Percentiles rank a stretch among this genome's conserved stretches.
These are phyloP conservation scores for Prionailurus bengalensis DNA, from an alignment of 2,113 vertebrate genomes.

Conservation along the genomic window DNA sequence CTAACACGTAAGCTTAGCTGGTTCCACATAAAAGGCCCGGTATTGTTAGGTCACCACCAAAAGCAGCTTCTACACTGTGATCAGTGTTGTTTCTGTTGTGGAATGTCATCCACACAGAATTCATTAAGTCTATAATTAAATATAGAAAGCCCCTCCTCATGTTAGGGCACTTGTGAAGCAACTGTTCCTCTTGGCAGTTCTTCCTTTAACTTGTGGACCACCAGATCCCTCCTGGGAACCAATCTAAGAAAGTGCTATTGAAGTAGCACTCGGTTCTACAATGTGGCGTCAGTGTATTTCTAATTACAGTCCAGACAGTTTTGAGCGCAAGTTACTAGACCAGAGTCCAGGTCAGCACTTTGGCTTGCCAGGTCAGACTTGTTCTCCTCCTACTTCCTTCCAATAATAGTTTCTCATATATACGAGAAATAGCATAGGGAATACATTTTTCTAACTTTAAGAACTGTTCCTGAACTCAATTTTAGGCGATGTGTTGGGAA, in stretches of 20 bases:
- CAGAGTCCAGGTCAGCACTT: conserved; percentile 50
- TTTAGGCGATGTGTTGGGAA: not conserved
- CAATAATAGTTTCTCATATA: conserved; percentile 49
- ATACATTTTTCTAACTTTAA: conserved; percentile 31
- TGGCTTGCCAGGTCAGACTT: conserved; percentile 53
- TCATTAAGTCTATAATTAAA: conserved; percentile 56
- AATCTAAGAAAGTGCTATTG: not conserved
- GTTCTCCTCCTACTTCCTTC: conserved; percentile 54
- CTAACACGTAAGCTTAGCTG: conserved; percentile 33
- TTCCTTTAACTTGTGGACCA: conserved; percentile 7
- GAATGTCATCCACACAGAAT: conserved; percentile 23
- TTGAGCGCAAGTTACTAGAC: conserved; percentile 10
- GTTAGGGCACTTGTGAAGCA: not conserved
- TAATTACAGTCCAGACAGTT: conserved; percentile 41
- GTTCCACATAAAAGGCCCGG: not conserved
- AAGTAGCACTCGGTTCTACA: not conserved
- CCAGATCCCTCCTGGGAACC: not conserved
- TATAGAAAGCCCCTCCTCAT: not conserved
- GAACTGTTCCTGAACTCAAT: not conserved
- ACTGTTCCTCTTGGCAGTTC: not conserved
- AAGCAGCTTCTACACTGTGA: not conserved
- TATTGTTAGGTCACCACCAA: not conserved
- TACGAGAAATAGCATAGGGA: conserved; percentile 13
- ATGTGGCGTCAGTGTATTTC: not conserved
- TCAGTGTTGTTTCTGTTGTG: not conserved